Evolutionary conservation across 2,888 invertebrate species (phyloP).

Genomic region (Lithodes maja): DNA sequence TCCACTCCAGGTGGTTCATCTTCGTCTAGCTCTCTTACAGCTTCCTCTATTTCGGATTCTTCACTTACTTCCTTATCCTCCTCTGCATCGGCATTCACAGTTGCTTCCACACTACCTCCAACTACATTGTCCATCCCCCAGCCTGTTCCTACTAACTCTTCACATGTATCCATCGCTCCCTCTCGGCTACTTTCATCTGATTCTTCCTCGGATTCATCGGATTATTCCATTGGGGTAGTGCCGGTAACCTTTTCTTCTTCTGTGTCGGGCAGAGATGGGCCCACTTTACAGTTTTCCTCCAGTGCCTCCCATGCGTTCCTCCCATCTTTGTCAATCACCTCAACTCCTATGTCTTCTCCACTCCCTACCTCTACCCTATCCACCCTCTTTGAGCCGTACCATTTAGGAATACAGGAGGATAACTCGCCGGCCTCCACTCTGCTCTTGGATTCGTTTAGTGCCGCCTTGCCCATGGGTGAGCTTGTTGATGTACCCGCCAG

Average conservation of each 20-base stretch:
- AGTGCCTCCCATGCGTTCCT: not conserved
- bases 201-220: conserved; percentile 57
- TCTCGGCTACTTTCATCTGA: conserved; percentile 44
- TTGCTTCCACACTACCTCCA: not conserved
- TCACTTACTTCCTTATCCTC: not conserved
- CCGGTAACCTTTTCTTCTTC: conserved; percentile 39
- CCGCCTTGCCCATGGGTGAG: conserved; percentile 25
- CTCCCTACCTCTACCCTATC: not conserved
- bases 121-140: conserved; percentile 5
- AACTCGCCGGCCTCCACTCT: conserved; percentile 14
- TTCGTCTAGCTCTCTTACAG: not conserved
- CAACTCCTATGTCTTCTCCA: not conserved
- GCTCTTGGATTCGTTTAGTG: not conserved
- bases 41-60: not conserved
- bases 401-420: not conserved
- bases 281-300: not conserved
- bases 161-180: conserved; percentile 18
- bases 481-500: conserved; percentile 21
- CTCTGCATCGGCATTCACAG: not conserved
- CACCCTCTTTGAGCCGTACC: not conserved
- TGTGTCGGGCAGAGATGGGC: conserved; percentile 2
- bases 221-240: conserved; percentile 52
- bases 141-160: not conserved
- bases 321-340: not conserved
- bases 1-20: not conserved